phyloP scores from a whole-genome alignment of 2,797 vertebrate genomes.

The Hippopotamyrus pictus region DNA sequence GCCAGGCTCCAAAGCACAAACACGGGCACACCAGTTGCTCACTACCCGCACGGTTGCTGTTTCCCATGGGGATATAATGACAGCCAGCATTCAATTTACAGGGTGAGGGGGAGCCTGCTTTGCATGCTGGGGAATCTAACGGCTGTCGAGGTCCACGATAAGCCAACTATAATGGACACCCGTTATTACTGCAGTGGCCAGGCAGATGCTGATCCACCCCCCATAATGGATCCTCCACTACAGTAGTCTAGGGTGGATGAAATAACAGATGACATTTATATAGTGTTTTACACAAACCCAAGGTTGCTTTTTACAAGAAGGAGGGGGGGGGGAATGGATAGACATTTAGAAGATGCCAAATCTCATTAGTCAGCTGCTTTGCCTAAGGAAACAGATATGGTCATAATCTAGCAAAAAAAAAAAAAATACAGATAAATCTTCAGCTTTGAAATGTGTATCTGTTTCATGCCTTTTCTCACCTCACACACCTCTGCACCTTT shows the following conservation, averaged over 20 bases:
- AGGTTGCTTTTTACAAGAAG: not conserved
- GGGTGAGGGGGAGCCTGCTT: not conserved
- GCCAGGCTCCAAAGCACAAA: not conserved
- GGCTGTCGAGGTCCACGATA: not conserved
- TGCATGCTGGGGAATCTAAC: not conserved
- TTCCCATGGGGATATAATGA: conserved; percentile 2
- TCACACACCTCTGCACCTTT: not conserved
- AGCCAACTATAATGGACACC: not conserved
- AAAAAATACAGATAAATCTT: not conserved
- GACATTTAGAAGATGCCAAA: not conserved
- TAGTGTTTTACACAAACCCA: not conserved
- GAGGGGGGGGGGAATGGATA: not conserved
- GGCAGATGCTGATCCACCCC: not conserved
- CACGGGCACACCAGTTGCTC: not conserved
- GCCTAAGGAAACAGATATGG: not conserved
- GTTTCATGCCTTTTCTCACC: not conserved
- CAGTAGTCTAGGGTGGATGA: not conserved
- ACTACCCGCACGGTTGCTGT: not conserved
- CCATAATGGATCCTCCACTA: not conserved
- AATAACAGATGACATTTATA: not conserved
- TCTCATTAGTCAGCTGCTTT: not conserved
- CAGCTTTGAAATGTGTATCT: not conserved
- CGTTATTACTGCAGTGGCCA: not conserved
- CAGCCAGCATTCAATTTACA: not conserved
- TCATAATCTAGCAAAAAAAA: not conserved